Evolutionary conservation across 2,888 invertebrate genomes (phyloP).

Genomic region (Thecocarcelia acutangulata): DNA sequence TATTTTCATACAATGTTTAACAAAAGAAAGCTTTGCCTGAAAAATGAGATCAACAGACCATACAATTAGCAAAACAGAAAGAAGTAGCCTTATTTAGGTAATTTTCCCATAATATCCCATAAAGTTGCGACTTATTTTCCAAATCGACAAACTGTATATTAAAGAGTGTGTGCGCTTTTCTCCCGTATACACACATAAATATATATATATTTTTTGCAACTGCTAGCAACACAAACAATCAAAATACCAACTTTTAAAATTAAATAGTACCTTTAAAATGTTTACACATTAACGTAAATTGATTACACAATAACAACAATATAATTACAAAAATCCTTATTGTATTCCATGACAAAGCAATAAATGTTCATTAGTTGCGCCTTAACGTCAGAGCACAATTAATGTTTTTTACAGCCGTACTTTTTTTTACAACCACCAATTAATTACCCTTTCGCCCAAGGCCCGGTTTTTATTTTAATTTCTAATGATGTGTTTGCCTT

Average conservation of each 20-base stretch:
- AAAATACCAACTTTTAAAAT: conserved; percentile 17
- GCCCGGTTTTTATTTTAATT: conserved; percentile 36
- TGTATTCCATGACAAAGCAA: conserved; percentile 40
- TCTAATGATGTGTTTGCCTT: conserved; percentile 46
- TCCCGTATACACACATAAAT: too few relatives aligned
- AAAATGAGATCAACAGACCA: too few relatives aligned
- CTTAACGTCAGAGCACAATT: background rate
- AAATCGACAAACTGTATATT: too few relatives aligned
- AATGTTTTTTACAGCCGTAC: too few relatives aligned
- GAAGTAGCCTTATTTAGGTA: too few relatives aligned
- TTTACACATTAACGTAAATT: conserved; percentile 54
- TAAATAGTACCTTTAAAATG: conserved; percentile 24
- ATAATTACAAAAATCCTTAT: conserved; percentile 39
- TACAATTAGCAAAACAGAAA: too few relatives aligned
- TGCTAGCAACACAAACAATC: conserved; percentile 22
- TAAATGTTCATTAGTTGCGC: conserved; percentile 50
- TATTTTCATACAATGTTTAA: too few relatives aligned
- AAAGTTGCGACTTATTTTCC: too few relatives aligned
- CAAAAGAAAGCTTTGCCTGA: too few relatives aligned
- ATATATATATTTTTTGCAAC: conserved; percentile 15
- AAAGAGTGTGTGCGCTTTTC: too few relatives aligned
- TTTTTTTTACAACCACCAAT: conserved; percentile 44
- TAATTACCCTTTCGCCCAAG: conserved; percentile 55
- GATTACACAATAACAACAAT: conserved; percentile 19
- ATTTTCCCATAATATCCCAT: too few relatives aligned